Evolutionary conservation across 2,888 invertebrate species (phyloP), one percentile per base, ranked within the genome.

Genomic region (Euzophera pinguis): DNA sequence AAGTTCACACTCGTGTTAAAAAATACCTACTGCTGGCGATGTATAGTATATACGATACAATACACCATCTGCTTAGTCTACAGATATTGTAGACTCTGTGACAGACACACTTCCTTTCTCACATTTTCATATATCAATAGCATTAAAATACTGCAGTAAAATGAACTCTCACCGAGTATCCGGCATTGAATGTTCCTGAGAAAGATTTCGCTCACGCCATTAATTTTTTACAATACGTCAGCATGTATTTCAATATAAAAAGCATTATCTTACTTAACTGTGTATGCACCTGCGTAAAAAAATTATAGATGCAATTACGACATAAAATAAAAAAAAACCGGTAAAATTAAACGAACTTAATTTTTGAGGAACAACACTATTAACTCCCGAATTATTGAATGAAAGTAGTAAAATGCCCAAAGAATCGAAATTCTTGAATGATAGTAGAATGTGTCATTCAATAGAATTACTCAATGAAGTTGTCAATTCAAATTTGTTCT

Each of bases 81-180:
- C 5, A 22, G 22, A 22, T 5, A 22, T 3, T 22, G 22, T 22
- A 5, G 5, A 22, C 22, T 22, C 22, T 22, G 2, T 22, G 22
- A 22, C 84, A 82, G 77, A 81, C 84, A 81, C 71, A 84, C 87
- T 87, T 89, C 90, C 90, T 88, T 89, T 90, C 90, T 88, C 87
- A 89, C 85, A 88, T 84, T 86, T 86, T 84, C 78, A 80, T 75
- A 81, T 84, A 85, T 85, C 81, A 86, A 88, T 84, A 79, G 84
- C 82, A 68, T 75, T 81, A 79, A 78, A 80, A 71, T 76, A 73
- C 71, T 73, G 71, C 75, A 75, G 73, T 76, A 76, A 81, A 81
- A 81, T 61, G 75, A 82, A 80, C 73, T 83, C 81, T 83, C 77
- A 69, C 69, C 65, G 65, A 69, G 76, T 80, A 84, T 88, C 86